Evolutionary conservation across 2,113 vertebrate genomes (phyloP).

Genomic region (Rhinolophus sinicus): DNA sequence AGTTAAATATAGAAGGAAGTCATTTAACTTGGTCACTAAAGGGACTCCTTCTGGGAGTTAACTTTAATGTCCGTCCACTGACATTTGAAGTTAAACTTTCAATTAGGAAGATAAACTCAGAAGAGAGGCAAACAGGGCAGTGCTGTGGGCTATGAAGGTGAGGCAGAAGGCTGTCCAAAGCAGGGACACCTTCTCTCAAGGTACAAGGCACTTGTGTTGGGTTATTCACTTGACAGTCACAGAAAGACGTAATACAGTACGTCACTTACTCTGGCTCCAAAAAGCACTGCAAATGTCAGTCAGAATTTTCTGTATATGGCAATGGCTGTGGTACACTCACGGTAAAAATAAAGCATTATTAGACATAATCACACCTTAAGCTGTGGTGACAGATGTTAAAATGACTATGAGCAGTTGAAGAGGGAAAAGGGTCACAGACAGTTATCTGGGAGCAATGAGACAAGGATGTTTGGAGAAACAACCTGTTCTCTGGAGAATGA

Average conservation of each 20-base stretch:
- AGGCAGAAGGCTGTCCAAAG: not conserved
- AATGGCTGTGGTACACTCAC: not conserved
- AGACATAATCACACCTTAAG: slow-evolving; percentile 44
- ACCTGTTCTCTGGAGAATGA: not conserved
- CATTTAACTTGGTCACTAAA: not conserved
- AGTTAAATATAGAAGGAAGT: slow-evolving; percentile 1
- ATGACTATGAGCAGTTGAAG: slow-evolving; percentile 42
- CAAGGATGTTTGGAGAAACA: slow-evolving; percentile 48
- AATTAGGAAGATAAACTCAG: not conserved
- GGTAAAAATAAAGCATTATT: slow-evolving; percentile 59
- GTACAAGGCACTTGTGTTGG: not conserved
- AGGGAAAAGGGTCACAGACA: not conserved
- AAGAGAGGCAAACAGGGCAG: not conserved
- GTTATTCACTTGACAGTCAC: not conserved
- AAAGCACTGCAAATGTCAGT: not conserved
- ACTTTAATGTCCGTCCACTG: not conserved
- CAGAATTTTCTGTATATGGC: slow-evolving; percentile 25
- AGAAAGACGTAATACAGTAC: not conserved
- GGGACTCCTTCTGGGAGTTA: not conserved
- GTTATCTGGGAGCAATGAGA: slow-evolving; percentile 27
- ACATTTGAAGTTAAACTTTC: slow-evolving; percentile 37
- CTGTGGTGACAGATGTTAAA: slow-evolving; percentile 57
- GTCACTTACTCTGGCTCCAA: not conserved
- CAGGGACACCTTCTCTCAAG: not conserved
- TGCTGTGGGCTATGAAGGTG: not conserved